These are phyloP conservation scores for Anabas testudineus DNA, from an alignment of 2,797 vertebrate genomes.

Conservation along the genomic window DNA sequence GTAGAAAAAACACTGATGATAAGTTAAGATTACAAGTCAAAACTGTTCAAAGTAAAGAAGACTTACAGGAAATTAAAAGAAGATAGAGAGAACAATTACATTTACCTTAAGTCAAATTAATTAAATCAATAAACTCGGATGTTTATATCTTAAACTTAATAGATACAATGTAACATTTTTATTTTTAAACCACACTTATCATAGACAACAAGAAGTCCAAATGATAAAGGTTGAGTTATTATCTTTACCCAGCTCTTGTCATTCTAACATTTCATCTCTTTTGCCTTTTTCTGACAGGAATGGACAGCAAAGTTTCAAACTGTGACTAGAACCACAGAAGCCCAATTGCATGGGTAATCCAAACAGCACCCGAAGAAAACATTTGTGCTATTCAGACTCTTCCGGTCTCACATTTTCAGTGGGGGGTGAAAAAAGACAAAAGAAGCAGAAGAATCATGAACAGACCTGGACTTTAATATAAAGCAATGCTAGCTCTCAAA, in stretches of 20 bases:
- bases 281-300: neutral
- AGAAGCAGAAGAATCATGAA: slow-evolving; percentile 24
- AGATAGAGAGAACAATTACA: too few species aligned
- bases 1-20: too few species aligned
- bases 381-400: neutral
- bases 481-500: slow-evolving; percentile 42
- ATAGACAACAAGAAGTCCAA: too few species aligned
- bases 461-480: slow-evolving; percentile 40
- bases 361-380: neutral
- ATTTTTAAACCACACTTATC: too few species aligned
- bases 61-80: too few species aligned
- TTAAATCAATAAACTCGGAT: too few species aligned
- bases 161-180: neutral
- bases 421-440: neutral
- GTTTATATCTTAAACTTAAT: too few species aligned
- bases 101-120: too few species aligned
- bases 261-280: neutral
- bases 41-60: too few species aligned
- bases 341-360: neutral
- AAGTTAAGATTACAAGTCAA: neutral
- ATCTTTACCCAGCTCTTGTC: neutral
- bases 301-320: neutral
- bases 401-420: neutral
- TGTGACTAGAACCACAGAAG: neutral
- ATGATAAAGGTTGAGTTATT: neutral